Percentiles rank a stretch among this genome's conserved stretches.
Evolutionary conservation across 2,113 vertebrate species (phyloP).

Genomic region (Delphinapterus leucas): DNA sequence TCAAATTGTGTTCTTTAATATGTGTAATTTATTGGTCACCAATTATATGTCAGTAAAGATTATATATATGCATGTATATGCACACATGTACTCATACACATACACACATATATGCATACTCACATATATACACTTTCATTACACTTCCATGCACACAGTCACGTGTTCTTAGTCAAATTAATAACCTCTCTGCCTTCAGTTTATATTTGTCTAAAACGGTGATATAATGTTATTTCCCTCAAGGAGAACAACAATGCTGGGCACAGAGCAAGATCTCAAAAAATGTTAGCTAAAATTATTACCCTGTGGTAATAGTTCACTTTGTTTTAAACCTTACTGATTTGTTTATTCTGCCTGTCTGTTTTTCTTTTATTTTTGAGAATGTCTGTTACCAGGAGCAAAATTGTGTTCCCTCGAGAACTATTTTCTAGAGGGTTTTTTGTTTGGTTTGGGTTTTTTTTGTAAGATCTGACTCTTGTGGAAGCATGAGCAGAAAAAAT

Average conservation of each 20-base stretch:
- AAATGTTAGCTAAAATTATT: background rate
- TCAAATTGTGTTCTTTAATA: background rate
- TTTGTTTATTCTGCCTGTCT: background rate
- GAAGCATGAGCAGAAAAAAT: background rate
- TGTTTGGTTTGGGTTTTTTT: background rate
- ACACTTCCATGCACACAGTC: background rate
- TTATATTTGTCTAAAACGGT: background rate
- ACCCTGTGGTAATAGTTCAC: background rate
- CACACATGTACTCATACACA: background rate
- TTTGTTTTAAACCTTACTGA: background rate
- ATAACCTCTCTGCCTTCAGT: background rate
- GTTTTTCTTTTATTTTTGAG: background rate
- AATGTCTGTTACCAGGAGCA: background rate
- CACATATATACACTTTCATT: too few species aligned
- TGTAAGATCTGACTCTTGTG: background rate
- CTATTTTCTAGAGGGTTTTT: background rate
- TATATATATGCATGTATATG: background rate
- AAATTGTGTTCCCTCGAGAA: background rate
- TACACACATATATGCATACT: background rate
- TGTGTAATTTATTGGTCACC: background rate
- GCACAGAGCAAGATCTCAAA: background rate
- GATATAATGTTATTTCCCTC: background rate
- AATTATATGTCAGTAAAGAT: background rate
- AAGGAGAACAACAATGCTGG: background rate
- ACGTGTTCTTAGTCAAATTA: background rate